Percentiles rank a stretch among this genome's conserved stretches.
These are phyloP conservation scores for Leptothorax acervorum DNA, from an alignment of 2,888 invertebrate genomes.

Conservation along the genomic window DNA sequence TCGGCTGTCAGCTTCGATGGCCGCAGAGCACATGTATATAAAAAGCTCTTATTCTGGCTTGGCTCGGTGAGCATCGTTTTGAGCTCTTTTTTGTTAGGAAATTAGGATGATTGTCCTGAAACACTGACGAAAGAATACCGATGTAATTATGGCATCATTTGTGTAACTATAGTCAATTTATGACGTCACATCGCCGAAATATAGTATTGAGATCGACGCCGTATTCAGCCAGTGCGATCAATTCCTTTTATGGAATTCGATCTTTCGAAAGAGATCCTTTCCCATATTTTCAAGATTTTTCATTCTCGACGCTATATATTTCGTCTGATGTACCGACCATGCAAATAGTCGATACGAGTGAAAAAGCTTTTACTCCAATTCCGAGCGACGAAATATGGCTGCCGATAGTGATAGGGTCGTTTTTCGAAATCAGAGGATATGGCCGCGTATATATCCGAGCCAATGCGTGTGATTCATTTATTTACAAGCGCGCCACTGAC, in stretches of 20 bases:
- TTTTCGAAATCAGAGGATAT: constrained; percentile 60
- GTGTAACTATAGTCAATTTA: not conserved
- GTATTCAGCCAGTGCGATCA: not conserved
- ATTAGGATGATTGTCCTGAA: constrained; percentile 27
- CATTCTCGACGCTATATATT: constrained; percentile 34
- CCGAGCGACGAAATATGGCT: constrained; percentile 41
- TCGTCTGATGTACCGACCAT: constrained; percentile 28
- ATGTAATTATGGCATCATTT: not conserved
- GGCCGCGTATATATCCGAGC: constrained; percentile 14
- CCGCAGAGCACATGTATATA: not conserved
- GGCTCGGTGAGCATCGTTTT: constrained; percentile 25
- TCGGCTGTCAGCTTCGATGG: constrained; percentile 50
- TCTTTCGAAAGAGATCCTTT: constrained; percentile 1
- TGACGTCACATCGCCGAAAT: not conserved
- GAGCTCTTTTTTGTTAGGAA: constrained; percentile 13
- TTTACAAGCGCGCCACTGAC: constrained; percentile 44
- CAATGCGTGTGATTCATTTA: constrained; percentile 52
- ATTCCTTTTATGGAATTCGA: constrained; percentile 1
- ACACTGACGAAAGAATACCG: not conserved
- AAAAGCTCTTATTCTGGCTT: constrained; percentile 38
- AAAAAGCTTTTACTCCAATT: constrained; percentile 60
- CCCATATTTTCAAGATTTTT: constrained; percentile 41
- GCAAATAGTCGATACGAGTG: constrained; percentile 44
- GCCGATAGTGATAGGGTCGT: constrained; percentile 39
- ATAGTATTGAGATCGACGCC: not conserved